Conservation (phyloP, 2,113 vertebrate species). For the Vulpes ferrilata region DNA sequence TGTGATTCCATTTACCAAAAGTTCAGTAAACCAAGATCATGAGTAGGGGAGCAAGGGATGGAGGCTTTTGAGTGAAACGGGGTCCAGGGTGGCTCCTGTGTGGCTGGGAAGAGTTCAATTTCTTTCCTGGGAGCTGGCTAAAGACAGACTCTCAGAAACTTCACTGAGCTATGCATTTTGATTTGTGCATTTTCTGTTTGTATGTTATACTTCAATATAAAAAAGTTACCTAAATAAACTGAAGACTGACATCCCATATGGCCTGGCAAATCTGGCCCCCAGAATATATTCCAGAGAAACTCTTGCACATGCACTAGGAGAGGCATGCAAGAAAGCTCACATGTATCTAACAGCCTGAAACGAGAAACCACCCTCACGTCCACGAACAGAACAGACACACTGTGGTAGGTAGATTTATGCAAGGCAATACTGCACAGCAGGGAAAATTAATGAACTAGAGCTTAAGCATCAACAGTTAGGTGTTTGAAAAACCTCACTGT, state of each 20-base stretch:
- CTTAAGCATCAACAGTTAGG: not conserved
- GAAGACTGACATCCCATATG: not conserved
- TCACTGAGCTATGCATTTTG: not conserved
- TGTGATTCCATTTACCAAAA: not conserved
- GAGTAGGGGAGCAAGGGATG: not conserved
- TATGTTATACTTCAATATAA: not conserved
- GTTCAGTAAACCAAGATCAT: not conserved
- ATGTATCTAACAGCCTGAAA: not conserved
- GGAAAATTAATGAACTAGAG: not conserved
- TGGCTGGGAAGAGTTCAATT: not conserved
- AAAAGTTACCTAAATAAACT: conserved; percentile 11
- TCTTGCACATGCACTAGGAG: not conserved
- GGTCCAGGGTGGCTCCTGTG: not conserved
- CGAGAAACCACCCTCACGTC: not conserved
- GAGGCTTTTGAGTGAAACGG: not conserved
- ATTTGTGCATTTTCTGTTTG: not conserved
- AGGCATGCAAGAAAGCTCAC: not conserved
- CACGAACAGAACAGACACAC: accelerated
- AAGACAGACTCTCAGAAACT: not conserved
- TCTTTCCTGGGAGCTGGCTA: not conserved
- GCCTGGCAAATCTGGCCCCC: not conserved
- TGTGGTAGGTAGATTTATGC: not conserved
- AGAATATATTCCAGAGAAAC: not conserved
- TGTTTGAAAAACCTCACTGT: not conserved
- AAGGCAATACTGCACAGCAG: not conserved